phyloP scores from a whole-genome alignment of 1,140 invertebrate genomes.

The Rhagoletis pomonella region DNA sequence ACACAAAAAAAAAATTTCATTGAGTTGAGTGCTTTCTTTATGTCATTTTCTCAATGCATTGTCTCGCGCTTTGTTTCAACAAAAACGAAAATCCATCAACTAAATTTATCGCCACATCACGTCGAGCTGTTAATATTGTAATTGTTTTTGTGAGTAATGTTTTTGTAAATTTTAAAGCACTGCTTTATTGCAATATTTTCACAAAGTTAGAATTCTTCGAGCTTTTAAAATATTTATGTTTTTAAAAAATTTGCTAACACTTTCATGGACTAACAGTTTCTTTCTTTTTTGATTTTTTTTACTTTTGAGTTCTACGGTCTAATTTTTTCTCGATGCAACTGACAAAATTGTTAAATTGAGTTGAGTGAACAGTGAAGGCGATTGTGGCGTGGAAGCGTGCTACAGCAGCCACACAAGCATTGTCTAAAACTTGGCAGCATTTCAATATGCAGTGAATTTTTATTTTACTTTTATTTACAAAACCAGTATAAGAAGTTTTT shows the following conservation, averaged over 20 bases:
- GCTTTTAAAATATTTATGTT: background rate
- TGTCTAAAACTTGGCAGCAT: slow-evolving; percentile 42
- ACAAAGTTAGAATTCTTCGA: background rate
- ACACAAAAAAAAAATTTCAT: background rate
- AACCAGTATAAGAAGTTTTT: slow-evolving; percentile 14
- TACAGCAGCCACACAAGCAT: background rate
- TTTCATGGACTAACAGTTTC: background rate
- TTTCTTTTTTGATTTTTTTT: background rate
- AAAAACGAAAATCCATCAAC: background rate
- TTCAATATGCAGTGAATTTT: slow-evolving; percentile 47
- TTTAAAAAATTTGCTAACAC: background rate
- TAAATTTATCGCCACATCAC: background rate
- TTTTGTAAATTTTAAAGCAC: background rate
- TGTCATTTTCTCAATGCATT: background rate
- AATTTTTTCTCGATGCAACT: background rate
- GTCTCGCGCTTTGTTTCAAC: background rate
- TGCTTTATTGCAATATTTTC: background rate
- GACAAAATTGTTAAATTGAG: background rate
- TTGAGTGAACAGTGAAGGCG: slow-evolving; percentile 4
- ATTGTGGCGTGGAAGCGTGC: background rate
- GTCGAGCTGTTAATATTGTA: background rate
- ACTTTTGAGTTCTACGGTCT: background rate
- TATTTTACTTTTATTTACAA: slow-evolving; percentile 50
- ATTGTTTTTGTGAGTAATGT: background rate
- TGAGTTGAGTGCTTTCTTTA: background rate